Evolutionary conservation across 2,113 vertebrate species (phyloP), one percentile per base, ranked within the genome.

Genomic region (Gambusia holbrooki): DNA sequence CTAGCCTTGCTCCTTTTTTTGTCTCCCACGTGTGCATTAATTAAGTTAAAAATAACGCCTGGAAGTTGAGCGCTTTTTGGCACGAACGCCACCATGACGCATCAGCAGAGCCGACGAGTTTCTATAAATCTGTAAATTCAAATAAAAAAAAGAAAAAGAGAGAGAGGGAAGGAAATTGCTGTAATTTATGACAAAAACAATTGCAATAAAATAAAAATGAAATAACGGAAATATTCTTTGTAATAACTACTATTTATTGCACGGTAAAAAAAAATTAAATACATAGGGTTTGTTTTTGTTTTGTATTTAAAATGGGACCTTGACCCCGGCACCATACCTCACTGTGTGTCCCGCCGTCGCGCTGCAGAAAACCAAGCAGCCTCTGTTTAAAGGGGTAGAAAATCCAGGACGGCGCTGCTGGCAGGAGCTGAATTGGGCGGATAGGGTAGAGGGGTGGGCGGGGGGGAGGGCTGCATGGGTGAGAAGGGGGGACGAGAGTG

Each of bases 331-430:
- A 75, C 15, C 61, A 76, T 88, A 89, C 87, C 92, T 90, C 86
- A 86, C 88, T 89, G 84, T 79, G 92, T 79, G 92, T 95, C 94
- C 51, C 94, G 72, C 84, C 88, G 88, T 84, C 85, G 91, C 60
- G 87, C 79, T 82, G 88, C 75, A 81, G 86, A 83, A 93, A 93
- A 91, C 84, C 86, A 78, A 89, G 89, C 90, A 89, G 94, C 93
- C 92, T 90, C 93, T 94, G 95, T 96, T 96, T 96, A 96, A 96
- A 96, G 95, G 93, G 95, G 93, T 94, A 42, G 95, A 37, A 69
- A 88, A 89, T 85, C 79, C 86, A 87, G 82, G 88, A 84, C 66
- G 92, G 88, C 88, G 82, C 89, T 90, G 92, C 89, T 90, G 92
- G 92, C 93, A 87, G 91, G 87, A 92, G 84, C 84, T 82, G 87